A percentile compares a stretch with the other conserved stretches of the same genome.
Conservation (phyloP, 2,113 vertebrate genomes). For the Benitochromis conjunctus region DNA sequence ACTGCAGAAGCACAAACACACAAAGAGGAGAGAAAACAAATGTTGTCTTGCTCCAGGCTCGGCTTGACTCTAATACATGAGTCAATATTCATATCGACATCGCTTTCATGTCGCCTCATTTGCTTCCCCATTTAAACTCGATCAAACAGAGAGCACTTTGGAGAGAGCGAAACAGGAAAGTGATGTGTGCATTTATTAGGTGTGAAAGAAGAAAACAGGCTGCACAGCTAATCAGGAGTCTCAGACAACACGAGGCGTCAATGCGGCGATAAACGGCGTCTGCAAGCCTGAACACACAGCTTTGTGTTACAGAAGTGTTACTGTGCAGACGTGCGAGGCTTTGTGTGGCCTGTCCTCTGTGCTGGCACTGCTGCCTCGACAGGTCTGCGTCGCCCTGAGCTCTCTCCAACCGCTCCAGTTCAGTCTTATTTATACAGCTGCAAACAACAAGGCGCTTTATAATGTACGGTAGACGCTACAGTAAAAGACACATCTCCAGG, state of each 20-base stretch:
- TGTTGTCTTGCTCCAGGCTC: not conserved
- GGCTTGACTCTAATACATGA: not conserved
- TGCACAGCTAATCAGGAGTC: not conserved
- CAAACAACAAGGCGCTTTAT: not conserved
- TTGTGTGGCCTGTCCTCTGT: rapidly evolving
- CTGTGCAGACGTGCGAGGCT: not conserved
- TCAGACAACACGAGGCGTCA: not conserved
- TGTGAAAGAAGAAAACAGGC: not conserved
- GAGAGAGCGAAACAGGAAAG: not conserved
- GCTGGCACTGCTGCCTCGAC: not conserved
- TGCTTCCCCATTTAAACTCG: not conserved
- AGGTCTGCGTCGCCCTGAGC: rapidly evolving
- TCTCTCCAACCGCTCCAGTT: not conserved
- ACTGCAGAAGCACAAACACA: not conserved
- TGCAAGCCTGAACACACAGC: not conserved
- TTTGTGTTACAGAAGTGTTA: not conserved
- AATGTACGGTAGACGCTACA: not conserved
- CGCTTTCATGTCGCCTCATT: not conserved
- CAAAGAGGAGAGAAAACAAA: not conserved
- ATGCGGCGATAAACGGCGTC: not conserved
- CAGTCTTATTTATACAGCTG: not conserved
- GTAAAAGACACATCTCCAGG: not conserved
- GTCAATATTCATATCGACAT: conserved; percentile 1
- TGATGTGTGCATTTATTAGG: not conserved
- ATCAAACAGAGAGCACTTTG: not conserved